Conservation (phyloP, 2,888 invertebrate species). For the Brassicogethes aeneus region DNA sequence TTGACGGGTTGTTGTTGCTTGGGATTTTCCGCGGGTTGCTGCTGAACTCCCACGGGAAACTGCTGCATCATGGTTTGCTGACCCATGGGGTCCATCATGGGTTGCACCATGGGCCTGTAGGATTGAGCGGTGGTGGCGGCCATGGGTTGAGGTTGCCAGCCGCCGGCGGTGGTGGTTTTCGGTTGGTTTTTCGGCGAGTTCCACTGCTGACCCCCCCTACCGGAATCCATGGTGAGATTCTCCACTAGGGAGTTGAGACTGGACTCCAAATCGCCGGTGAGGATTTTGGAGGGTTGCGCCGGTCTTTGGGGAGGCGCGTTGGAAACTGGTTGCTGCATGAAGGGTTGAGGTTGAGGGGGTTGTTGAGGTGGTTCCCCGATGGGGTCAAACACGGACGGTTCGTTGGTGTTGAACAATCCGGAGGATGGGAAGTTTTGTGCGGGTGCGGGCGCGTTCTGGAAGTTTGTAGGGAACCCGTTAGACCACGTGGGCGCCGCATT, state of each 20-base stretch:
- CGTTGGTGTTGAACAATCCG: conserved; percentile 43
- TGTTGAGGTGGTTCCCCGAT: conserved; percentile 36
- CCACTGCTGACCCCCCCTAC: conserved; percentile 61
- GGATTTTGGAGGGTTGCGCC: conserved; percentile 47
- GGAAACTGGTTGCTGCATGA: conserved; percentile 48
- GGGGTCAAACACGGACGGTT: conserved; percentile 48
- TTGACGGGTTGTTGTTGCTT: conserved; percentile 27
- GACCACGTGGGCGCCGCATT: conserved; percentile 27
- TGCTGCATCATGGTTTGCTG: conserved; percentile 24
- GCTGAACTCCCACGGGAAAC: conserved; percentile 14
- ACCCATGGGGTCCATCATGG: conserved; percentile 18
- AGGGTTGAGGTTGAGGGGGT: conserved; percentile 28
- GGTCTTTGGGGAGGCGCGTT: conserved; percentile 28
- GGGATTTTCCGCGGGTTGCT: conserved; percentile 26
- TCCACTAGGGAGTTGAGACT: conserved; percentile 89
- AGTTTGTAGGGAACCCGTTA: conserved; percentile 26
- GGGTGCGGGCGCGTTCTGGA: conserved; percentile 14
- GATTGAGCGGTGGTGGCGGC: conserved; percentile 77
- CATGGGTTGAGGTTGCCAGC: conserved; percentile 82
- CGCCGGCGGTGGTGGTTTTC: conserved; percentile 55
- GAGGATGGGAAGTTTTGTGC: conserved; percentile 23
- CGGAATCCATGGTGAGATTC: conserved; percentile 77
- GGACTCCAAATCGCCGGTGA: conserved; percentile 89
- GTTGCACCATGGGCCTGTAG: conserved; percentile 67
- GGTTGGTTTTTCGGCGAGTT: conserved; percentile 64